Evolutionary conservation across 2,113 vertebrate species (phyloP).

Genomic region (Brachyhypopomus gauderio): DNA sequence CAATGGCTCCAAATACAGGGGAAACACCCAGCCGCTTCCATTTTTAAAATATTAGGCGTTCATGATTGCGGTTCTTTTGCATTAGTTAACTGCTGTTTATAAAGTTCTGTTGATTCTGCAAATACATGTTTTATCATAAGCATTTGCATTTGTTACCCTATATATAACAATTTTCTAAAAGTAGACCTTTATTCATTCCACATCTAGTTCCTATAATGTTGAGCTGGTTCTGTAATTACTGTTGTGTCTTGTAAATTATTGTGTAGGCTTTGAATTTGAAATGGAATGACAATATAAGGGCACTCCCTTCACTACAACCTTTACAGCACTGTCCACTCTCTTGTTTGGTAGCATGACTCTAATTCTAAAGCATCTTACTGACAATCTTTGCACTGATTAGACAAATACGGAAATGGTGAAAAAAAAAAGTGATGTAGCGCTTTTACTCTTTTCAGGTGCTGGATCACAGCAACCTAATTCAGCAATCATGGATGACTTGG

Average conservation of each 20-base stretch:
- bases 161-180: no score
- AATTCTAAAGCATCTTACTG: background rate
- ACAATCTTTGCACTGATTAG: background rate
- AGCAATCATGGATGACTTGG: constrained; percentile 87
- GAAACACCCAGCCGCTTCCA: background rate
- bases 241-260: background rate
- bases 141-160: no score
- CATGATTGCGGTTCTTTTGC: background rate
- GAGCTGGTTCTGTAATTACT: background rate
- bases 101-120: no score
- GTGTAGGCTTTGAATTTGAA: no score
- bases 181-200: no score
- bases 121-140: no score
- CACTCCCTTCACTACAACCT: background rate
- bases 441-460: constrained; percentile 59
- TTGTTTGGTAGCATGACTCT: background rate
- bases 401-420: background rate
- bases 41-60: background rate
- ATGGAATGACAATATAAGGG: background rate
- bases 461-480: constrained; percentile 42
- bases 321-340: background rate
- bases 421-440: constrained; percentile 6
- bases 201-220: background rate
- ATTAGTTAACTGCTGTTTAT: background rate
- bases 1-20: background rate